Evolutionary conservation across 2,113 vertebrate species (phyloP).

Genomic region (Barnardius zonarius): DNA sequence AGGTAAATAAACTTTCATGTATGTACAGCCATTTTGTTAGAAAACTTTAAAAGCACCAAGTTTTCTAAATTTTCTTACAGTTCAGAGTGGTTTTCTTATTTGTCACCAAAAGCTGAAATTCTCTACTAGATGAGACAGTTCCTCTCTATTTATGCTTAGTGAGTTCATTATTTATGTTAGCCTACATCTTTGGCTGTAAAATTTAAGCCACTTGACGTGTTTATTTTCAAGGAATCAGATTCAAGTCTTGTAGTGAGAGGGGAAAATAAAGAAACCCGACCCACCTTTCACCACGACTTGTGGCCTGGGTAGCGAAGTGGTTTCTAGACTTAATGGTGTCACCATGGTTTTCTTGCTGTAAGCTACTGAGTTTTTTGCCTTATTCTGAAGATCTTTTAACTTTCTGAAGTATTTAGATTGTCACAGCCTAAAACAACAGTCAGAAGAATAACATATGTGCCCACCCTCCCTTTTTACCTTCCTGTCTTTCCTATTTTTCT

Average conservation of each 20-base stretch:
- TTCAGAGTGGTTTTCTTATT: background rate
- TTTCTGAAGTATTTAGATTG: background rate
- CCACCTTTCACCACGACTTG: background rate
- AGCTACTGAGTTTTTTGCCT: background rate
- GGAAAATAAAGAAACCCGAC: fast-evolving
- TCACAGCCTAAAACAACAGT: background rate
- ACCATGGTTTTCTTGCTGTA: background rate
- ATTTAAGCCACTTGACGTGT: background rate
- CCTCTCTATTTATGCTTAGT: background rate
- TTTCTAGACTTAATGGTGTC: background rate
- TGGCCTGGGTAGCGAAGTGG: background rate
- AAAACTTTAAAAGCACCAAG: background rate
- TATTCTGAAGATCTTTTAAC: background rate
- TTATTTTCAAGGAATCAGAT: background rate
- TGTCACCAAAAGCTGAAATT: background rate
- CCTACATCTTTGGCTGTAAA: background rate
- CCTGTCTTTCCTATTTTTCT: background rate
- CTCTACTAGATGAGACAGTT: background rate
- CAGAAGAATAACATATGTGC: background rate
- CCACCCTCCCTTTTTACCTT: background rate
- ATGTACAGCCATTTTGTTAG: background rate
- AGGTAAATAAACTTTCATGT: background rate
- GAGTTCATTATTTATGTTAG: background rate
- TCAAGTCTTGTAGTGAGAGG: background rate
- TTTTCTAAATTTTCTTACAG: background rate